phyloP scores from a whole-genome alignment of 2,797 vertebrate species.

The Notamacropus eugenii region DNA sequence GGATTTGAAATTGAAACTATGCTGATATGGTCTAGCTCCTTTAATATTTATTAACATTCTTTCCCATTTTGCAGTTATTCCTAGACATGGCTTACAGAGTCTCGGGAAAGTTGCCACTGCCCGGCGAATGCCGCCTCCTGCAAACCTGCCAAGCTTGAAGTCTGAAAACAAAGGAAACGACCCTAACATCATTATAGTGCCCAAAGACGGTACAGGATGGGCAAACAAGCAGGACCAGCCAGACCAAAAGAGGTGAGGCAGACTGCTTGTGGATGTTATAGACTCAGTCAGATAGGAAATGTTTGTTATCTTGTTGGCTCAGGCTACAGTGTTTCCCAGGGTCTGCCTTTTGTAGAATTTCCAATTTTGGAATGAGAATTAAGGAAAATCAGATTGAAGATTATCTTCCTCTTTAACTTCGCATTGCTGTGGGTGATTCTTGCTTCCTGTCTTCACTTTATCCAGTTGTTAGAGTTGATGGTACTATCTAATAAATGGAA shows the following conservation, averaged over 20 bases:
- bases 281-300: slow-evolving; percentile 18
- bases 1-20: not conserved
- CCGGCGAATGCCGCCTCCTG: slow-evolving; percentile 99
- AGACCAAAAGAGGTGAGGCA: slow-evolving; percentile 97
- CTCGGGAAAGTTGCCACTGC: slow-evolving; percentile 99
- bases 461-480: not conserved
- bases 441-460: not conserved
- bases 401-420: accelerated
- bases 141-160: slow-evolving; percentile 99
- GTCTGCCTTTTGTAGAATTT: not conserved
- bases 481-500: not conserved
- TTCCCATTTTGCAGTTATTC: slow-evolving; percentile 88
- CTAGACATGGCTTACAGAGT: slow-evolving; percentile 99
- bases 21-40: not conserved
- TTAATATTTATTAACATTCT: not conserved
- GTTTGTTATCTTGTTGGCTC: not conserved
- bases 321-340: not conserved
- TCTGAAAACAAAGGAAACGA: slow-evolving; percentile 99
- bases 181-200: slow-evolving; percentile 99
- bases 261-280: not conserved
- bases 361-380: not conserved
- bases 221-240: slow-evolving; percentile 99
- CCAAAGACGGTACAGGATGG: slow-evolving; percentile 99
- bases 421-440: not conserved
- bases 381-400: not conserved